These are phyloP conservation scores for Gadopsis marmoratus DNA, from an alignment of 2,797 vertebrate genomes.

Conservation along the genomic window DNA sequence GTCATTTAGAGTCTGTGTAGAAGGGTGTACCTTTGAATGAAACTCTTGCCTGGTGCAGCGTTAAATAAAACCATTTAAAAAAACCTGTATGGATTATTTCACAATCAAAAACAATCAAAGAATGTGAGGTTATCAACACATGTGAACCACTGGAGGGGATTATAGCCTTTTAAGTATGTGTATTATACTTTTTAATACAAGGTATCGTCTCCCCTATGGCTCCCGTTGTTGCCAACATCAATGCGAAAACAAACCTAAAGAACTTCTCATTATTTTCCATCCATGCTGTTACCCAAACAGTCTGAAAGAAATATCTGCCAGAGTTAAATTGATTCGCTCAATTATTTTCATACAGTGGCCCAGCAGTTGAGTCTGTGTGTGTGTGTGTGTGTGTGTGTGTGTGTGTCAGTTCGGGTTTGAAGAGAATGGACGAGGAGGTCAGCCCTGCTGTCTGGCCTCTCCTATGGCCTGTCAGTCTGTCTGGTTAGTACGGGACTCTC, in stretches of 20 bases:
- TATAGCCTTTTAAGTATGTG: slow-evolving; percentile 21
- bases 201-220: background rate
- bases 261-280: slow-evolving; percentile 66
- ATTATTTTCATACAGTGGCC: slow-evolving; percentile 47
- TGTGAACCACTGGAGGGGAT: slow-evolving; percentile 25
- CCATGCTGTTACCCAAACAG: slow-evolving; percentile 46
- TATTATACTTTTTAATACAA: slow-evolving; percentile 4
- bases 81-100: background rate
- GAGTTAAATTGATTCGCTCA: slow-evolving; percentile 41
- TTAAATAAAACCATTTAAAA: background rate
- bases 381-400: slow-evolving; percentile 6
- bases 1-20: slow-evolving; percentile 9
- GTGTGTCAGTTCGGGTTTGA: slow-evolving; percentile 40
- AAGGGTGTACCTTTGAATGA: background rate
- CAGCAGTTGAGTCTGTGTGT: slow-evolving; percentile 11
- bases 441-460: slow-evolving; percentile 57
- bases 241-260: slow-evolving; percentile 38
- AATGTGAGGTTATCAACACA: background rate
- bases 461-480: slow-evolving; percentile 58
- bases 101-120: slow-evolving; percentile 5
- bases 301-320: slow-evolving; percentile 32
- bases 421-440: slow-evolving; percentile 53
- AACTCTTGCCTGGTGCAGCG: background rate
- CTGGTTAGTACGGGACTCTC: slow-evolving; percentile 57
- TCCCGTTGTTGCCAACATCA: slow-evolving; percentile 47